Base-by-base conservation (phyloP, 2,888 invertebrate species). In the Rhaphigaster nebulosa region DNA sequence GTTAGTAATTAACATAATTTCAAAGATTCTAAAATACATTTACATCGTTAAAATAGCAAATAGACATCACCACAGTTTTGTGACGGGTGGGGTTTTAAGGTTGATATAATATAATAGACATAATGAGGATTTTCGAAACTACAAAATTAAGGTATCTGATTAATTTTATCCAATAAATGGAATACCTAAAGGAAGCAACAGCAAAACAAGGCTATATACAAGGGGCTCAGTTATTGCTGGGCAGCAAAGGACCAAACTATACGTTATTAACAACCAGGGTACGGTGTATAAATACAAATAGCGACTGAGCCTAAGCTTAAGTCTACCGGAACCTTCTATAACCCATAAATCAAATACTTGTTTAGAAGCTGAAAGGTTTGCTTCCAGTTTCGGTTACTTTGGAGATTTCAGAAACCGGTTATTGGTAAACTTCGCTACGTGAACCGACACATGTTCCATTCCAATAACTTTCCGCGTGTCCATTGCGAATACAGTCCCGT, bases 271-370 rank as follows among this genome's bases (percentile, higher is more conserved):
- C 15, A 65, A 65, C 13, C 60, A 29, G 70, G 70, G 70, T 34
- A 34, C 70, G 70, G 23, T 34, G 34, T 70, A 38, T 38, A 70
- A 70, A 70, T 70, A 70, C 70, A 34, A 70, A 70, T 70, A 70
- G 20, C 34, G 20, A 1, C 18, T 20, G 34, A 34, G 70, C 34
- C 70, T 34, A 34, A 70, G 70, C 34, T 70, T 65, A 70, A 70
- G 70, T 38, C 70, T 34, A 5, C 34, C 34, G 70, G 70, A 70
- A 34, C 34, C 70, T 70, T 70, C 70, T 70, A 70, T 34, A 70
- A 70, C 70, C 34, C 70, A 34, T 70, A 70, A 70, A 70, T 70
- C 70, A 70, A 70, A 70, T 70, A 70, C 70, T 65, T 70, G 70
- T 70, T 70, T 70, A 8, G 34, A 38, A 34, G 70, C 65, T 70